Conservation (phyloP, 2,797 vertebrate genomes). For the Nyctibius grandis region DNA sequence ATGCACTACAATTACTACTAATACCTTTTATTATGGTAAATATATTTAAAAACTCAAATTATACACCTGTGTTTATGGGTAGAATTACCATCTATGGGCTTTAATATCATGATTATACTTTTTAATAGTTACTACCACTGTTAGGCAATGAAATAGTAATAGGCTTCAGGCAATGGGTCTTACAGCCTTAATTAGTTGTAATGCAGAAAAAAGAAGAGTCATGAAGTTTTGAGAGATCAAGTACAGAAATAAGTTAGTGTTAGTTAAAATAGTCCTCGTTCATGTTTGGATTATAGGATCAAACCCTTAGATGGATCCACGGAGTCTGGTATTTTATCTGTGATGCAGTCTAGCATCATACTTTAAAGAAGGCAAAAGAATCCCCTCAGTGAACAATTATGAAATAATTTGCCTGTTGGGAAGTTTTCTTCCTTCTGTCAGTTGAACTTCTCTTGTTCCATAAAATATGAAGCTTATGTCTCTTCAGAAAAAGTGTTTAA, state of each 20-base stretch:
- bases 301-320: background rate
- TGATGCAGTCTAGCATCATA: background rate
- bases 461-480: background rate
- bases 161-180: background rate
- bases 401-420: background rate
- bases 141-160: conserved; percentile 14
- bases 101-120: background rate
- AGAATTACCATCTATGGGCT: background rate
- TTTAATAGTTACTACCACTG: background rate
- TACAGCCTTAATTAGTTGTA: background rate
- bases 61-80: background rate
- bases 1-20: background rate
- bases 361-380: background rate
- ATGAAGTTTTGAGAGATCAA: conserved; percentile 21
- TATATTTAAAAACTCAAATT: conserved; percentile 4
- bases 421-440: background rate
- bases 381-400: background rate
- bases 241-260: background rate
- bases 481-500: background rate
- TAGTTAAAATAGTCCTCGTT: background rate
- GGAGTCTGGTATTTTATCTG: background rate
- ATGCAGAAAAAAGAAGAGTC: background rate
- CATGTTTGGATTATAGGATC: background rate
- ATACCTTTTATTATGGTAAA: background rate
- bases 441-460: background rate